Evolutionary conservation across 2,113 vertebrate species (phyloP).

Genomic region (Pogonocichla stellata): DNA sequence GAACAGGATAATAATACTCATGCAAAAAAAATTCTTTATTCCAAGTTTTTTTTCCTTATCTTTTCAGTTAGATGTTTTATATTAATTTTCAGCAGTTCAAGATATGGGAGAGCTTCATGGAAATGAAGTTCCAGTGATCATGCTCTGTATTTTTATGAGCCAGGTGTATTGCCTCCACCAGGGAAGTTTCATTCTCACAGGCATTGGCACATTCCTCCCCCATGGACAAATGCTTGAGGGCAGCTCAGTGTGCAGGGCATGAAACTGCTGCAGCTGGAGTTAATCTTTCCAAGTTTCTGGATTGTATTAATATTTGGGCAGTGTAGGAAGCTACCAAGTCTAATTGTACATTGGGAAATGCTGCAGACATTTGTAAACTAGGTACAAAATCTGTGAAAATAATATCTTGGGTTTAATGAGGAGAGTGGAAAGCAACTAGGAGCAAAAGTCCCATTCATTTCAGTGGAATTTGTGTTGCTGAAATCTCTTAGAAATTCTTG

Average conservation of each 20-base stretch:
- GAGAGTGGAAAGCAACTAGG: neutral
- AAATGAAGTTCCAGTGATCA: neutral
- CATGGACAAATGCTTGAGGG: neutral
- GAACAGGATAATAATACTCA: neutral
- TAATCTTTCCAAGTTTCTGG: neutral
- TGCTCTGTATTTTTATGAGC: neutral
- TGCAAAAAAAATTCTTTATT: neutral
- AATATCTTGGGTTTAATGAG: neutral
- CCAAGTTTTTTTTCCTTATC: neutral
- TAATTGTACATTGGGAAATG: neutral
- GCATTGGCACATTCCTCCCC: neutral
- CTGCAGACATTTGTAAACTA: neutral
- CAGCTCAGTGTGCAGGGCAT: neutral
- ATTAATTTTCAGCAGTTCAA: neutral
- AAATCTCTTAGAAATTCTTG: neutral
- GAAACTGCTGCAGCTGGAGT: neutral
- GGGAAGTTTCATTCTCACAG: neutral
- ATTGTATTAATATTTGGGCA: neutral
- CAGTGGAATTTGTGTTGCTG: neutral
- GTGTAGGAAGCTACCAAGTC: neutral
- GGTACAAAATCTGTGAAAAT: neutral
- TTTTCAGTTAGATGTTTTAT: neutral
- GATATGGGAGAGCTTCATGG: neutral
- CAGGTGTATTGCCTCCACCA: neutral
- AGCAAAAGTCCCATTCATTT: neutral